phyloP scores from a whole-genome alignment of 2,797 vertebrate genomes.

The Glossophaga mutica region DNA sequence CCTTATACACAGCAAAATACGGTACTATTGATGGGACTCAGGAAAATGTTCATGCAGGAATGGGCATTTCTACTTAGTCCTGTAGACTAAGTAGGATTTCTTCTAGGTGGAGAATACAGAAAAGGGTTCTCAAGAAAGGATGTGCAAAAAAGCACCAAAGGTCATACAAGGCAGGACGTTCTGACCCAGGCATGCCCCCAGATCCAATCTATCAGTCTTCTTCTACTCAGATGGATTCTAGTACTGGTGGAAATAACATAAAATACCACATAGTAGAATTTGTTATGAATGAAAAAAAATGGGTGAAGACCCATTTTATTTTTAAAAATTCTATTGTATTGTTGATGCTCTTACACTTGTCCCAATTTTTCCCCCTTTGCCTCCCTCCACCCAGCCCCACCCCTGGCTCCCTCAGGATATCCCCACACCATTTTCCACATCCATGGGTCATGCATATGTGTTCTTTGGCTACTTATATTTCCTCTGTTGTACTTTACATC shows the following conservation, averaged over 20 bases:
- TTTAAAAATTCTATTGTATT: not conserved
- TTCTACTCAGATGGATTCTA: not conserved
- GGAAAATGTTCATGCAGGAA: not conserved
- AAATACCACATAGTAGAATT: not conserved
- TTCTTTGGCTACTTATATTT: not conserved
- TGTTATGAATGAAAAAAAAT: not conserved
- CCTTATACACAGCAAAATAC: too few relatives aligned
- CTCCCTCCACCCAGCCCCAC: not conserved
- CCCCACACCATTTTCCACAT: not conserved
- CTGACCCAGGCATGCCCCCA: not conserved
- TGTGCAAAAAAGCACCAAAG: not conserved
- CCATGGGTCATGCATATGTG: not conserved
- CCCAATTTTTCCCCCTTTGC: not conserved
- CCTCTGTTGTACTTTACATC: not conserved
- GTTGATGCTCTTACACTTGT: not conserved
- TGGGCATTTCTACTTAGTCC: not conserved
- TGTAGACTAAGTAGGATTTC: conserved; percentile 35
- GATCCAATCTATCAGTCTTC: not conserved
- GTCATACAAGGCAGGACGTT: not conserved
- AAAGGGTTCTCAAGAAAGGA: not conserved
- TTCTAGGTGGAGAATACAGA: not conserved
- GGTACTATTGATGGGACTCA: not conserved
- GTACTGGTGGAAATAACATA: conserved; percentile 5
- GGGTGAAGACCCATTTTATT: not conserved
- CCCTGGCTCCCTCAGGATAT: not conserved